Base-by-base conservation (phyloP, 2,113 vertebrate species). In the Dasyurus viverrinus region DNA sequence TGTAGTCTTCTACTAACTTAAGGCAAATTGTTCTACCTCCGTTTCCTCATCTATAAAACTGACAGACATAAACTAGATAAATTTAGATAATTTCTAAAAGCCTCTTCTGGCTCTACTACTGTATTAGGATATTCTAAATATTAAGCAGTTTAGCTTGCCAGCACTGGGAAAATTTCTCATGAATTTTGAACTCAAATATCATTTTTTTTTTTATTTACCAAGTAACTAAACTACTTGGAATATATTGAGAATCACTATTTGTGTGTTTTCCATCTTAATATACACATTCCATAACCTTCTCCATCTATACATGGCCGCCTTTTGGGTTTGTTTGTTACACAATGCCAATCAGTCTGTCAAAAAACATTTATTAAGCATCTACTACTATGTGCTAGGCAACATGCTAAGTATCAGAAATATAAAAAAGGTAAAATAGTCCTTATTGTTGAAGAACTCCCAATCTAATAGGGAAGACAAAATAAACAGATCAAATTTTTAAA, bases 401-500 rank as follows among this genome's bases (percentile, higher is more conserved):
- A 19, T 42, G 6, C 16, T 42, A 84, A 42, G n/a, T 84, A 19
- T 16, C 42, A 4, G 19, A 84, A 42, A 42, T 84, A 42, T 19
- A 42, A 76, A 76, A 76, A 84, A 84, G n/a, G 60, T 76, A 19
- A 76, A 76, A 76, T 36, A 19, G 60, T 23, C n/a, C n/a, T 36
- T 42, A 19, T 42, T 84, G n/a, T 42, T 84, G 6, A 84, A 8
- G 16, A 84, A 84, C n/a, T 84, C 19, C n/a, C n/a, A 84, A n/a
- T 84, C n/a, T 84, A 84, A 84, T 42, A n/a, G 19, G 68, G 19
- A 90, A 93, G n/a, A 92, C 0, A 90, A 42, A n/a, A 42, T n/a
- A 91, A 96, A 95, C 8, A 92, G 93, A 96, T 76, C 30, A 57
- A 96, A 16, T 16, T 16, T 76, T n/a, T 76, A 10, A 52, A 52